Evolutionary conservation across 2,113 vertebrate species (phyloP).

Genomic region (Scartelaos histophorus): DNA sequence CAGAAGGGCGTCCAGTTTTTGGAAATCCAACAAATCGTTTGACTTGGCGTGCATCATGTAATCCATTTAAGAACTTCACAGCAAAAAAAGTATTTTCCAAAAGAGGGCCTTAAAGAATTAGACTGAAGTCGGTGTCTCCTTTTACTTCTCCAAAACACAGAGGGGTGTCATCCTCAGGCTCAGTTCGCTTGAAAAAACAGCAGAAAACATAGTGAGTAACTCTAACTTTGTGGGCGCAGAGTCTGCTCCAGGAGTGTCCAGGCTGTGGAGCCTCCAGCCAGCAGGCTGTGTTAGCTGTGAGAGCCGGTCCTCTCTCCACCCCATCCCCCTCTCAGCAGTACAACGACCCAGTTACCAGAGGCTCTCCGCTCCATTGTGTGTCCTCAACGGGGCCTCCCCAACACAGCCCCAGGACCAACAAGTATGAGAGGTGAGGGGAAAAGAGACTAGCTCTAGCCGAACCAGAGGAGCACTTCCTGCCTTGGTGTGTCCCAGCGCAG

Average conservation of each 20-base stretch:
- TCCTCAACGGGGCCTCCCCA: constrained; percentile 66
- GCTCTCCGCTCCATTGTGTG: constrained; percentile 80
- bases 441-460: constrained; percentile 35
- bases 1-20: constrained; percentile 81
- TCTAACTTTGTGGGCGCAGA: constrained; percentile 54
- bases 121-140: constrained; percentile 57
- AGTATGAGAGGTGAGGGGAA: constrained; percentile 23
- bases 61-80: constrained; percentile 75
- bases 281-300: constrained; percentile 79
- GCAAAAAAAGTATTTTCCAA: constrained; percentile 54
- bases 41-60: constrained; percentile 84
- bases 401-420: constrained; percentile 53
- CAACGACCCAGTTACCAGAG: constrained; percentile 81
- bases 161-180: constrained; percentile 51
- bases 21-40: constrained; percentile 83
- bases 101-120: constrained; percentile 30
- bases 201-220: constrained; percentile 58
- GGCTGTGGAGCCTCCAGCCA: constrained; percentile 68
- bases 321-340: constrained; percentile 81
- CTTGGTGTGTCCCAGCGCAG: constrained; percentile 53
- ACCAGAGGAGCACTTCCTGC: constrained; percentile 58
- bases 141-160: constrained; percentile 53
- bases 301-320: constrained; percentile 78
- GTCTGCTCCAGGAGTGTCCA: constrained; percentile 53
- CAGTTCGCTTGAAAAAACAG: constrained; percentile 65